Conservation (phyloP, 1,140 invertebrate genomes). For the Metopolophium dirhodum region DNA sequence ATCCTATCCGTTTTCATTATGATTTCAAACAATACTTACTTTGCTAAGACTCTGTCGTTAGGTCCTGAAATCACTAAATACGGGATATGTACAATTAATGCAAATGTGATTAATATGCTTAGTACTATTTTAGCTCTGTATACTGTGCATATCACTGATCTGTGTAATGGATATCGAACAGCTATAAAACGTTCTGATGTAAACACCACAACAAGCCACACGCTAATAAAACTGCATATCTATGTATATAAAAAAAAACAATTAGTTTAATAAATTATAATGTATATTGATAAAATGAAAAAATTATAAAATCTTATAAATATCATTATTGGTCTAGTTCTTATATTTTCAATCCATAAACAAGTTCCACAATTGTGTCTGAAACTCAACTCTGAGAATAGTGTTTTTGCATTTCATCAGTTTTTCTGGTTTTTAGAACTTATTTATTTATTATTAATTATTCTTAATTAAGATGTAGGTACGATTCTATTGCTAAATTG, state of each 20-base stretch:
- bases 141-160: slow-evolving; percentile 81
- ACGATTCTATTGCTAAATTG: background rate
- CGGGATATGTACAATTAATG: slow-evolving; percentile 70
- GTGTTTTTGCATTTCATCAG: background rate
- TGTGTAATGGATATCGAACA: slow-evolving; percentile 75
- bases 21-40: slow-evolving; percentile 29
- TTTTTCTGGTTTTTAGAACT: background rate
- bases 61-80: slow-evolving; percentile 68
- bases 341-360: background rate
- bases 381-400: background rate
- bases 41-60: slow-evolving; percentile 23
- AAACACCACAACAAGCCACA: slow-evolving; percentile 85
- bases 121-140: slow-evolving; percentile 74
- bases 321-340: background rate
- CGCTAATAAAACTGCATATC: slow-evolving; percentile 75
- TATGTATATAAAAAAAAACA: background rate
- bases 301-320: background rate
- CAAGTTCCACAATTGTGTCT: background rate
- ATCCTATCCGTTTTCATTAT: background rate
- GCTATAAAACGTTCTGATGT: slow-evolving; percentile 86
- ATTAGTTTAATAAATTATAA: background rate
- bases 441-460: background rate
- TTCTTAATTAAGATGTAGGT: background rate
- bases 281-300: background rate
- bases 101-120: slow-evolving; percentile 65